Evolutionary conservation across 1,140 invertebrate genomes (phyloP).

Genomic region (honey bee (Apis mellifera)): DNA sequence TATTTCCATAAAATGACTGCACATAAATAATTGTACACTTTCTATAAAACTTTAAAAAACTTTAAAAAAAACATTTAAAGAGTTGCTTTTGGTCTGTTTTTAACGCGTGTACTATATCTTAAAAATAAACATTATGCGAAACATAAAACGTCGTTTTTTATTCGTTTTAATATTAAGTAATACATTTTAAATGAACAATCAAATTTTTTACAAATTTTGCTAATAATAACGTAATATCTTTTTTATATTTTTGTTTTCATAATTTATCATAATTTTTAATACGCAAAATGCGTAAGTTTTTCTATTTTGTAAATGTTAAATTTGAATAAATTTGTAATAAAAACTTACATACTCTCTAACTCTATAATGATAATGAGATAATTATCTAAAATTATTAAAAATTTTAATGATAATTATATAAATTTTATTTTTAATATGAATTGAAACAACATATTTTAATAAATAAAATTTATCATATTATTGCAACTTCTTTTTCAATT

Average conservation of each 20-base stretch:
- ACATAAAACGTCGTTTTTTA: background rate
- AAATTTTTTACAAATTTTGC: background rate
- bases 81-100: background rate
- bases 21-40: slow-evolving; percentile 19
- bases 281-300: background rate
- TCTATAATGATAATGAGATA: background rate
- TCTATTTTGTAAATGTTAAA: background rate
- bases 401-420: background rate
- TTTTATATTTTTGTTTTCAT: background rate
- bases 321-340: background rate
- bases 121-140: slow-evolving; percentile 34
- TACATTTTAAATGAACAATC: background rate
- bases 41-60: background rate
- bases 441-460: background rate
- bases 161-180: background rate
- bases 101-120: slow-evolving; percentile 4
- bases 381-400: background rate
- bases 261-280: background rate
- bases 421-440: background rate
- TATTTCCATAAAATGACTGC: background rate
- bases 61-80: background rate
- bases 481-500: background rate
- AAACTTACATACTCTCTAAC: background rate
- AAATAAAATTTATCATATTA: background rate
- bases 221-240: background rate